Conservation (phyloP, 2,113 vertebrate species). For the Corynorhinus townsendii region DNA sequence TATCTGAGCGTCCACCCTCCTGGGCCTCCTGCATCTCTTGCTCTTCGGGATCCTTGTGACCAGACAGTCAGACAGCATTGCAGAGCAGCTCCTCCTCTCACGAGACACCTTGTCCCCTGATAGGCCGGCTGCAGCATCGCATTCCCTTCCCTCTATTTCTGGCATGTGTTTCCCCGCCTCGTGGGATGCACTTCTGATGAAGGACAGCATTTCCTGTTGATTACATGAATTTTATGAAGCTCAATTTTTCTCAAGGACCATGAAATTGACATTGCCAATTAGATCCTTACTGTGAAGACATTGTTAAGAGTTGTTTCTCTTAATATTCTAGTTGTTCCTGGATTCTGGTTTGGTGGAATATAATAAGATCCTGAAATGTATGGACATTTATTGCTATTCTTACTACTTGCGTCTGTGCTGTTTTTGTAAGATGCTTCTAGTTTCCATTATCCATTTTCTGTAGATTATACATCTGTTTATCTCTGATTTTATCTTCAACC, state of each 20-base stretch:
- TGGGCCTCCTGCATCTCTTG: neutral
- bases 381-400: neutral
- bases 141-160: neutral
- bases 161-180: neutral
- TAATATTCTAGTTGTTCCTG: neutral
- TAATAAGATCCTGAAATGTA: neutral
- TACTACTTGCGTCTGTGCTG: neutral
- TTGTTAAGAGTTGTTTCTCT: too few species aligned
- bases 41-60: neutral
- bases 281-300: neutral
- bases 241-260: neutral
- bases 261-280: neutral
- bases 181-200: neutral
- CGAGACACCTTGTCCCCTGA: neutral
- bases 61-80: neutral
- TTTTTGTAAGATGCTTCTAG: neutral
- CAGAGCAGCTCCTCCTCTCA: neutral
- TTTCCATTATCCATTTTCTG: neutral
- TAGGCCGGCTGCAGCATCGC: neutral
- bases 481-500: neutral
- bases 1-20: too few species aligned
- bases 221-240: neutral
- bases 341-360: neutral
- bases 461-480: neutral
- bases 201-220: neutral